Evolutionary conservation across 1,140 invertebrate genomes (phyloP), one percentile per base, ranked within the genome.

Genomic region (Magallana gigas): DNA sequence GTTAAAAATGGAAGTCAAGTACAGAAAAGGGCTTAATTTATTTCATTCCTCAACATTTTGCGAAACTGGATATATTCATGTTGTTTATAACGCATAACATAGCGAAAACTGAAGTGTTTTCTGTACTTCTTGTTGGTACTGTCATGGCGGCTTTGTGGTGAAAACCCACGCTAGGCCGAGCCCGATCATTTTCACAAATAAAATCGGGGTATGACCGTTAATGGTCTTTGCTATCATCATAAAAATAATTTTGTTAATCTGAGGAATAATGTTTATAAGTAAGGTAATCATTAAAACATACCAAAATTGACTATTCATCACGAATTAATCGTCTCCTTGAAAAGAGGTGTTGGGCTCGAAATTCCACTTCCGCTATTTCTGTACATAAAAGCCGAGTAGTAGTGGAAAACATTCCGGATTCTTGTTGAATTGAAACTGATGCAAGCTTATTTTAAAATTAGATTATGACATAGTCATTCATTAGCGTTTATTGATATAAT

Each of bases 341-440:
- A 76, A 64, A 76, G 68, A 76, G 68, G 68, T 76, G 68, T 76
- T 76, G 68, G 68, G 68, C 68, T 76, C 68, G 68, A 76, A 76
- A 76, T 76, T 76, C 68, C 68, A 76, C 68, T 76, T 76, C 68
- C 68, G 68, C 68, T 76, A 29, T 68, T 76, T 76, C 8, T 12
- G 8, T 12, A 23, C 23, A 29, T 76, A 76, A 76, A 3, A 76
- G 6, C 7, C 68, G 36, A 76, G 12, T 23, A 11, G 23, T 29
- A 76, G 9, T 23, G 23, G 68, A 36, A 7, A 36, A 12, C 36
- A 48, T 76, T 76, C 68, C 68, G 68, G 68, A 23, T 29, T 62
- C 14, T 11, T 83, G 14, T 23, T 23, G 18, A 7, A 8, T 4
- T 8, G 3, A 56, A 48, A 48, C 5, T 48, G 36, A 5, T 48